Evolutionary conservation across 2,797 vertebrate genomes (phyloP).

Genomic region (Morus bassanus): DNA sequence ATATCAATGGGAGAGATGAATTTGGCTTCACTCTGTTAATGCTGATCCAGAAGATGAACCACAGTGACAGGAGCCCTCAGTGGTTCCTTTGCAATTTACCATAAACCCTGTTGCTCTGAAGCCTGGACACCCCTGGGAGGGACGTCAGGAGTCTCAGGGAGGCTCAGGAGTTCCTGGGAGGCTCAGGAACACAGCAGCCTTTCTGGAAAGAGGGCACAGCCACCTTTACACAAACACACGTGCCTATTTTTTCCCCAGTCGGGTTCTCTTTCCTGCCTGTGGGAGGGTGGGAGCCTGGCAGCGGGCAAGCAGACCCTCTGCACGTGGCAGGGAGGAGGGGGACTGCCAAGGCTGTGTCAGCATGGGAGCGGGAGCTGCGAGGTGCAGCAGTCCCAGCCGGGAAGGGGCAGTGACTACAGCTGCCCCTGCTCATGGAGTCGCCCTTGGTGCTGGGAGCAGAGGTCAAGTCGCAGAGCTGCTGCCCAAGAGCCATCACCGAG

Average conservation of each 20-base stretch:
- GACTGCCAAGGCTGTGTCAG: background rate
- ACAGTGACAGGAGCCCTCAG: background rate
- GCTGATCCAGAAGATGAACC: background rate
- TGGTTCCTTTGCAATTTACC: background rate
- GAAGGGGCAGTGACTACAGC: background rate
- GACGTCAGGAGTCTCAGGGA: too few species aligned
- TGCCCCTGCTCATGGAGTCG: background rate
- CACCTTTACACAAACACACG: background rate
- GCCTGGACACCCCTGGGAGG: background rate
- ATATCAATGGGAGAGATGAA: background rate
- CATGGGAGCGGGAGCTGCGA: background rate
- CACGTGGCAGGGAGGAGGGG: background rate
- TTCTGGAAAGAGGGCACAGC: background rate
- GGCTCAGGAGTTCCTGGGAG: too few species aligned
- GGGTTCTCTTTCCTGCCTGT: too few species aligned
- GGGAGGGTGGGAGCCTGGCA: background rate
- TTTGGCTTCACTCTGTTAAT: background rate
- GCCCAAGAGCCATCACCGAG: background rate
- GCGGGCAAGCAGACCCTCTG: background rate
- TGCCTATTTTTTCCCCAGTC: background rate
- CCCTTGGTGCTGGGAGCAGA: background rate
- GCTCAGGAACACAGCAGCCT: background rate
- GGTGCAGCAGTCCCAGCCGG: background rate
- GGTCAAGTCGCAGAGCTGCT: background rate
- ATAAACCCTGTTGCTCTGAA: background rate